Evolutionary conservation across 1,140 invertebrate genomes (phyloP).

Genomic region (Sycophaga agraensis): DNA sequence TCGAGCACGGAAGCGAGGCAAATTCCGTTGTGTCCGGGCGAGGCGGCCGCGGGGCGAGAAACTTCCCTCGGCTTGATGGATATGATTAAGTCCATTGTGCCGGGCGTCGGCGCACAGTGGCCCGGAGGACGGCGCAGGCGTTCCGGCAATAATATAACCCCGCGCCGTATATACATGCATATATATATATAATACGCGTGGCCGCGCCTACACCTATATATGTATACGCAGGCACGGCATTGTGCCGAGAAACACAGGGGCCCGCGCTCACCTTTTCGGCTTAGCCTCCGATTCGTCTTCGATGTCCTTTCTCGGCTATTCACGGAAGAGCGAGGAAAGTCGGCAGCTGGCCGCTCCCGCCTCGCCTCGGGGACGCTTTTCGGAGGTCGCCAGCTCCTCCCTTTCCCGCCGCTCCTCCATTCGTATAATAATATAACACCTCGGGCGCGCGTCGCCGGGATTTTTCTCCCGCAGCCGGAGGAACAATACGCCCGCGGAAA

Average conservation of each 20-base stretch:
- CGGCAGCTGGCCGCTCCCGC: slow-evolving; percentile 10
- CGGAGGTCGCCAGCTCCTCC: neutral
- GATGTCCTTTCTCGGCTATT: slow-evolving; percentile 13
- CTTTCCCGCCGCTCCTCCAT: no score
- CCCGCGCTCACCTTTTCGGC: slow-evolving; percentile 18
- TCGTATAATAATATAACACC: no score
- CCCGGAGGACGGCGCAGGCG: neutral
- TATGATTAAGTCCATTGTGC: slow-evolving; percentile 29
- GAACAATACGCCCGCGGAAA: no score
- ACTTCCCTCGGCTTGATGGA: slow-evolving; percentile 27
- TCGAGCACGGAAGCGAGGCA: neutral
- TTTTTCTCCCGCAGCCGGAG: no score
- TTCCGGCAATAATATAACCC: slow-evolving; percentile 21
- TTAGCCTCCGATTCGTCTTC: slow-evolving; percentile 28
- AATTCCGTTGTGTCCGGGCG: slow-evolving; percentile 19
- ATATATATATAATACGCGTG: neutral
- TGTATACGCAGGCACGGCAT: neutral
- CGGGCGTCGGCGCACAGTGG: neutral
- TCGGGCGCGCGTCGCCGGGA: no score
- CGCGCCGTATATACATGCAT: neutral
- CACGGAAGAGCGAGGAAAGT: neutral
- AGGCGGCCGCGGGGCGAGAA: neutral
- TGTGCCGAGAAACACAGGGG: slow-evolving; percentile 1
- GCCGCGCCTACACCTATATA: no score
- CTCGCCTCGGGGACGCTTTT: neutral